Evolutionary conservation across 2,113 vertebrate genomes (phyloP), one percentile per base, ranked within the genome.

Genomic region (Mirza zaza): DNA sequence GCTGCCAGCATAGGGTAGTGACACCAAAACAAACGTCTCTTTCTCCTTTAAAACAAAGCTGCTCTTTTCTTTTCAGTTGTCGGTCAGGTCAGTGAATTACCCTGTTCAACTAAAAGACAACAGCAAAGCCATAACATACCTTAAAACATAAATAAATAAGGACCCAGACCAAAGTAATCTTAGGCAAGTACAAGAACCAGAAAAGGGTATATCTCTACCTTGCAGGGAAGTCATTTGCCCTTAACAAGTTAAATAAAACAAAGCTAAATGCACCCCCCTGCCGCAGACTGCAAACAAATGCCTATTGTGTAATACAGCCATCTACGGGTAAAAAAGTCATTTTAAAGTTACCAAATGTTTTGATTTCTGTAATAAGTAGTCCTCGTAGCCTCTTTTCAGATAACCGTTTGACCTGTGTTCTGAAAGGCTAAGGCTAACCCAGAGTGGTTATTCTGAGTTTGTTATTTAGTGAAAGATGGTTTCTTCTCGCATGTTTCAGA

Each of bases 291-390:
- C 94, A 98, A 97, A 98, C 98, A 98, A 98, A 98, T 95, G 98
- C 61, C 97, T 97, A 90, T 98, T 98, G 98, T 98, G 87, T 52
- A 15, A 88, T 73, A 59, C 20, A 73, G 84, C 97, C 96, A 87
- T 92, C 65, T 68, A 79, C 91, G 96, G 94, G n/a, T n/a, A 55
- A 79, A 94, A 96, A 93, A 93, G 91, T 91, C 32, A 97, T 97
- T 97, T 98, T 96, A 98, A 98, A 97, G 92, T 96, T 95, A 96
- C 87, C 97, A 97, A 98, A 97, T 98, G 98, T 98, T 98, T 98
- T 97, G 95, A 93, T 97, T 98, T 98, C 91, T 95, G 87, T 98
- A 96, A 94, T 91, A 98, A 97, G 97, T 95, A 92, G 97, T 97
- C 95, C 95, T 97, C 87, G 94, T 0, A 0, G 80, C 23, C 96